phyloP scores from a whole-genome alignment of 1,140 invertebrate genomes.

The Micrasema longulum region DNA sequence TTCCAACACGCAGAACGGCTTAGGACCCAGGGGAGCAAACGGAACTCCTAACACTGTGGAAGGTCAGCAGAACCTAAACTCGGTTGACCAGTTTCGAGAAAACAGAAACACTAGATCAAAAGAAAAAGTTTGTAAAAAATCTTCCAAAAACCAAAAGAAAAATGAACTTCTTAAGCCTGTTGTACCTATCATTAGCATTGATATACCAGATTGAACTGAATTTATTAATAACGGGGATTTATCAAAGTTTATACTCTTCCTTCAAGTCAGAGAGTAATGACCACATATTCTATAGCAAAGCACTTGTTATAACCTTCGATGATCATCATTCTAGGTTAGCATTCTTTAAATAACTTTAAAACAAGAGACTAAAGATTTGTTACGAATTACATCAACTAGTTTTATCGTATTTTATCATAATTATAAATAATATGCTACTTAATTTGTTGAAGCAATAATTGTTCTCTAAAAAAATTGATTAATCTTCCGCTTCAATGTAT shows the following conservation, averaged over 20 bases:
- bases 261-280: not conserved
- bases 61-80: constrained; percentile 62
- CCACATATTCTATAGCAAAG: constrained; percentile 1
- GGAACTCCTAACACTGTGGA: constrained; percentile 62
- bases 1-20: constrained; percentile 62
- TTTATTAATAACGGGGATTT: not conserved
- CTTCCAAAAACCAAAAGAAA: constrained; percentile 75
- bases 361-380: too few species aligned
- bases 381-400: too few species aligned
- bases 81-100: constrained; percentile 68
- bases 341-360: not conserved
- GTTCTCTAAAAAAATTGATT: too few species aligned
- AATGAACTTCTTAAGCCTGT: constrained; percentile 84
- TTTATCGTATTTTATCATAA: too few species aligned
- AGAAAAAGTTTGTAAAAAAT: constrained; percentile 72
- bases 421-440: too few species aligned
- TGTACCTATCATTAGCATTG: constrained; percentile 87
- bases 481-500: too few species aligned
- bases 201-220: constrained; percentile 84
- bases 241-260: constrained; percentile 5
- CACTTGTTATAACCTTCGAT: constrained; percentile 29
- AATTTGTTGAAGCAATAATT: too few species aligned
- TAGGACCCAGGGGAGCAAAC: constrained; percentile 62
- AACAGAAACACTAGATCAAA: constrained; percentile 66
- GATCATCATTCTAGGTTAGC: not conserved